phyloP scores from a whole-genome alignment of 2,888 invertebrate species.

The Frankliniella fusca region DNA sequence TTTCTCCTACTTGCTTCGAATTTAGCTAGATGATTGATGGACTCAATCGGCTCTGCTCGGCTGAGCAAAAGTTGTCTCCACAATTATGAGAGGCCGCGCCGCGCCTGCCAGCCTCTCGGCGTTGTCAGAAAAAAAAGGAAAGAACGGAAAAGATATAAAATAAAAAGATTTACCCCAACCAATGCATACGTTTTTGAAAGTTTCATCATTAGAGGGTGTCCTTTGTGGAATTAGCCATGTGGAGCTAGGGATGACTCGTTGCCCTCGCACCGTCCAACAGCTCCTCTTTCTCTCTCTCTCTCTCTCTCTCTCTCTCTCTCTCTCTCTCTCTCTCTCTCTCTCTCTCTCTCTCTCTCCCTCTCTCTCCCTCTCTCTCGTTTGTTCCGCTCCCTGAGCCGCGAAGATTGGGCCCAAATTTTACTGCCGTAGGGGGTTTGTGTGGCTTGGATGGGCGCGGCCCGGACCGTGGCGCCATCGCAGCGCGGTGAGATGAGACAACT shows the following conservation, averaged over 20 bases:
- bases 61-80: not conserved
- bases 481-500: not conserved
- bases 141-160: not conserved
- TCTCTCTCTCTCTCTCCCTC: too few species aligned
- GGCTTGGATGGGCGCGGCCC: not conserved
- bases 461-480: not conserved
- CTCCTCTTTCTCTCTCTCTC: too few species aligned
- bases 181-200: not conserved
- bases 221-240: too few species aligned
- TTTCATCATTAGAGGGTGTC: not conserved
- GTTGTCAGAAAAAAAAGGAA: not conserved
- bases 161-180: not conserved
- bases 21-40: not conserved
- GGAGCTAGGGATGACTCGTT: too few species aligned
- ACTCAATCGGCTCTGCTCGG: not conserved
- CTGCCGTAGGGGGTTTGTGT: not conserved
- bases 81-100: not conserved
- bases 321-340: not conserved
- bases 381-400: slow-evolving; percentile 2
- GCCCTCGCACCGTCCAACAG: too few species aligned
- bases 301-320: not conserved
- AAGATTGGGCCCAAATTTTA: slow-evolving; percentile 14
- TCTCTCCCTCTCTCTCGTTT: not conserved
- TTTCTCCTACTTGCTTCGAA: not conserved
- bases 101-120: not conserved